A percentile compares a stretch with the other conserved stretches of the same genome.
phyloP scores from a whole-genome alignment of 2,888 invertebrate genomes.

The Acrocyrtus sp. region DNA sequence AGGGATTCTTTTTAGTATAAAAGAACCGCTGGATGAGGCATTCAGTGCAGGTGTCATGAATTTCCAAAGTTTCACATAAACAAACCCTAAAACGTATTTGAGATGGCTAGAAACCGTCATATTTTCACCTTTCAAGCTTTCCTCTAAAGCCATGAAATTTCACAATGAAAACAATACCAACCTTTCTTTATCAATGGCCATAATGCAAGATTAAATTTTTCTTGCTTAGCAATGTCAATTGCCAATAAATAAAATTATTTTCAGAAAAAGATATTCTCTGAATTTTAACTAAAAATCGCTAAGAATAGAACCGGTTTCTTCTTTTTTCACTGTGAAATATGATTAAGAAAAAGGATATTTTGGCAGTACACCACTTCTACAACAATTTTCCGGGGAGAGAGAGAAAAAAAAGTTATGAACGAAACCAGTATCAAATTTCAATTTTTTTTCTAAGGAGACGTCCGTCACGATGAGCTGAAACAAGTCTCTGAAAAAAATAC shows the following conservation, averaged over 20 bases:
- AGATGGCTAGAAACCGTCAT: too few relatives aligned
- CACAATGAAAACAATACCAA: too few relatives aligned
- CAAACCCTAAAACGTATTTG: too few relatives aligned
- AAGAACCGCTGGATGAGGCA: too few relatives aligned
- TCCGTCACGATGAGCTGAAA: not conserved
- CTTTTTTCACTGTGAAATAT: conserved; percentile 45
- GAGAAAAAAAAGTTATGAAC: not conserved
- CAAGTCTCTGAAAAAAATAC: not conserved
- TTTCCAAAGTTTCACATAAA: too few relatives aligned
- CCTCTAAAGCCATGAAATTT: too few relatives aligned
- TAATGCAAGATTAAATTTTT: not conserved
- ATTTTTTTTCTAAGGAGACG: not conserved
- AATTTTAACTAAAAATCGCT: not conserved
- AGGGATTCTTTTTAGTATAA: too few relatives aligned
- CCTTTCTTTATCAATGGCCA: too few relatives aligned
- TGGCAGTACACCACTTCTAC: too few relatives aligned
- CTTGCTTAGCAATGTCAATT: not conserved
- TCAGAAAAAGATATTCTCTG: too few relatives aligned
- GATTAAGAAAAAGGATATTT: conserved; percentile 36
- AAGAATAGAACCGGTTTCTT: conserved; percentile 34
- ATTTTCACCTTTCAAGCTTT: too few relatives aligned
- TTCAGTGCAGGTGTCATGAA: too few relatives aligned
- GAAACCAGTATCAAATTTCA: not conserved
- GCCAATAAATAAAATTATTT: not conserved
- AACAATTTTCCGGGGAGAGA: not conserved